Evolutionary conservation across 2,797 vertebrate genomes (phyloP), one percentile per base, ranked within the genome.

Genomic region (Rhyacichthys aspro): DNA sequence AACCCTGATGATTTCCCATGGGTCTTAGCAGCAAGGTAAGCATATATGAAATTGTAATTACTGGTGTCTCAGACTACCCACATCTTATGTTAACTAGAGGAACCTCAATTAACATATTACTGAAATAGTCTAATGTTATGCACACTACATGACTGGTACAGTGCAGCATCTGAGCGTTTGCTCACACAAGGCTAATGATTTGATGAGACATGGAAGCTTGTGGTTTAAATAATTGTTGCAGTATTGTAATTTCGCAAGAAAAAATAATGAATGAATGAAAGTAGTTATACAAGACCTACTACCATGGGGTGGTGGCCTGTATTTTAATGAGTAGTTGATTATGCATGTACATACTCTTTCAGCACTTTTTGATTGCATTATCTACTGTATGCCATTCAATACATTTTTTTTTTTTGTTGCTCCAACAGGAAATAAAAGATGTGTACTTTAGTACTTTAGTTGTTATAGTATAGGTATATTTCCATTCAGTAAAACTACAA

Each of bases 1-100:
- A 60, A 90, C 85, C 88, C 62, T 2, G 2, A 38, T 86, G 74
- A 91, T 89, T 90, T 89, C 88, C 84, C 85, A 59, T 57, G 71
- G 64, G 85, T 47, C 59, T 44, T 38, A 33, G 61, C 68, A 43
- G 70, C 64, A 72, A 10, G 32, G 65, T 56, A 58, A 43, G 43
- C 84, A 72, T 79, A 85, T 79, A 77, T 77, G 71, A 87, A 78
- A 85, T 87, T 65, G 57, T 83, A 84, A 86, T 86, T 78, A 78
- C 67, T 39, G 43, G 54, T 54, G 67, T 76, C 75, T 82, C 62
- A 63, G 73, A 72, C 84, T 85, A 77, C 77, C 79, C 82, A 82
- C 83, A 87, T 82, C 78, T 87, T 86, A 84, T 88, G 78, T 78
- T 83, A 86, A 87, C 70, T 67, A 73, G 63, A 79, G 74, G 54